Evolutionary conservation across 2,888 invertebrate genomes (phyloP).

Genomic region (Unio pictorum): DNA sequence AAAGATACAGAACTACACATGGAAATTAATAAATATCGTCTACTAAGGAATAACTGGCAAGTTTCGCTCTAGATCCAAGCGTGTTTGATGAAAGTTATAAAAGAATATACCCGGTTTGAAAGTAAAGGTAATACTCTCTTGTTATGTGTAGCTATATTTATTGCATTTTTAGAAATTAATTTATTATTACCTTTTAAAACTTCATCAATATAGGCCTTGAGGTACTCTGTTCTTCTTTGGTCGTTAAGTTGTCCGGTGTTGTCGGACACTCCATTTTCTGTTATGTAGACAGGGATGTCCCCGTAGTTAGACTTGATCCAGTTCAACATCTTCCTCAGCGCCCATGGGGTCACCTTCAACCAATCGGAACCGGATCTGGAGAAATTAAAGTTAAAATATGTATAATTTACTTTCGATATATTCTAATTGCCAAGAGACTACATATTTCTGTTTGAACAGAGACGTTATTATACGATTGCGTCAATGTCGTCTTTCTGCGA

Average conservation of each 20-base stretch:
- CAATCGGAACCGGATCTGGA: constrained; percentile 40
- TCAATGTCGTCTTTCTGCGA: too few species aligned
- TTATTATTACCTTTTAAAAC: neutral
- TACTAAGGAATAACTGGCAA: too few species aligned
- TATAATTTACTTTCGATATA: too few species aligned
- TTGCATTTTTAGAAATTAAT: too few species aligned
- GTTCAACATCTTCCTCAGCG: constrained; percentile 45
- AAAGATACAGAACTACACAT: neutral
- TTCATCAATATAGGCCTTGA: constrained; percentile 18
- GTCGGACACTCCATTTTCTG: constrained; percentile 57
- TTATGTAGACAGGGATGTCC: constrained; percentile 47
- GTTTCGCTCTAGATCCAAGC: too few species aligned
- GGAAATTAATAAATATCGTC: neutral
- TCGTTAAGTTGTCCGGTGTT: constrained; percentile 43
- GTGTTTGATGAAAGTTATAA: too few species aligned
- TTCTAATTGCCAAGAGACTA: too few species aligned
- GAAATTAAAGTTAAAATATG: neutral
- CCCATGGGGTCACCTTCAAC: constrained; percentile 53
- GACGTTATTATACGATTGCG: too few species aligned
- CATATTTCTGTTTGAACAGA: too few species aligned
- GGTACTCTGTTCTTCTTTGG: constrained; percentile 43
- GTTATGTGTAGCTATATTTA: too few species aligned
- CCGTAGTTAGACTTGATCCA: constrained; percentile 50
- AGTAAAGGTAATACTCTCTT: too few species aligned
- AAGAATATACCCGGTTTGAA: too few species aligned